A percentile compares a stretch with the other conserved stretches of the same genome.
phyloP scores from a whole-genome alignment of 2,113 vertebrate species.

The Neodon shergylaensis region DNA sequence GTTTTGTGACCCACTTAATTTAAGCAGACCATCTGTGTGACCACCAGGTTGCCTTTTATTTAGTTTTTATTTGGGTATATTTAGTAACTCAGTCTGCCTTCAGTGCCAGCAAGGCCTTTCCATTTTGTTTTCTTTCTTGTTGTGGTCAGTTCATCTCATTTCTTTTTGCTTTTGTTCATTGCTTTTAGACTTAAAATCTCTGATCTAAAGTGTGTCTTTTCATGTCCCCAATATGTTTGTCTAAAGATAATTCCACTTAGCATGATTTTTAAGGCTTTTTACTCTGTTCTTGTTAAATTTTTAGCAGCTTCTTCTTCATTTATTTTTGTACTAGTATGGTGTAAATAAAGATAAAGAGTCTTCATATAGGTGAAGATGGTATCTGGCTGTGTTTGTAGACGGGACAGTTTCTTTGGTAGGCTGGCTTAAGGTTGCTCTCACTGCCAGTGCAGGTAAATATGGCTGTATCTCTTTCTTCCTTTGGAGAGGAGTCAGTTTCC shows the following conservation, averaged over 20 bases:
- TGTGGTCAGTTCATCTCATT: background rate
- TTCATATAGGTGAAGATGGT: background rate
- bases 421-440: background rate
- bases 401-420: background rate
- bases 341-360: background rate
- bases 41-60: background rate
- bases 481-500: background rate
- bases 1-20: background rate
- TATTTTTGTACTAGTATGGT: background rate
- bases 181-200: slow-evolving; percentile 28
- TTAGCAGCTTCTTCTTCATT: slow-evolving; percentile 12
- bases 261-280: background rate
- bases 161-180: background rate
- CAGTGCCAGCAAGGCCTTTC: background rate
- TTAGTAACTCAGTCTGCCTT: background rate
- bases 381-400: background rate
- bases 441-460: background rate
- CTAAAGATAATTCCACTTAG: slow-evolving; percentile 1
- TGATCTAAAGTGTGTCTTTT: background rate
- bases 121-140: background rate
- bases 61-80: slow-evolving; percentile 6
- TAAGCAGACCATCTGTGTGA: background rate
- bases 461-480: background rate
- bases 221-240: background rate
- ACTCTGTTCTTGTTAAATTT: background rate